Evolutionary conservation across 1,140 invertebrate species (phyloP), one percentile per base, ranked within the genome.

Genomic region (Drosophila grimshawi): DNA sequence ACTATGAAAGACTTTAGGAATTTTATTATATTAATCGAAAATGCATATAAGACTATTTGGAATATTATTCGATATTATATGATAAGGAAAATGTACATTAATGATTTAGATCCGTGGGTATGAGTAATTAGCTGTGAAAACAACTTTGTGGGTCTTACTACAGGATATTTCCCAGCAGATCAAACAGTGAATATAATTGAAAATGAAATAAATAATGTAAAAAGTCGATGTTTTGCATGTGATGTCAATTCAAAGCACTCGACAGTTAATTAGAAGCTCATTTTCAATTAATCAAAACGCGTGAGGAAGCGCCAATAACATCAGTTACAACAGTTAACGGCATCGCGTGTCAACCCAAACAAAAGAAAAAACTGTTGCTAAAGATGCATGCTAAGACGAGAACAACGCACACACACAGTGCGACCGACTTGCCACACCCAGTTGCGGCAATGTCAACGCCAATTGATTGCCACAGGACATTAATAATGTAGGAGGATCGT

Each of bases 211-310:
- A 49, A 30, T 27, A 64, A 57, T 41, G 41, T 49, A 64, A 41
- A 19, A 62, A 11, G 39, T 5, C 3, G 5, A 11, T 10, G 4
- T 3, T 10, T 57, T 46, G 19, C 57, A 66, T 80, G 73, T 80
- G 77, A 61, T 39, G 53, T 76, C 73, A 80, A 78, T 78, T 80
- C 66, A 30, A 49, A 49, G 69, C 61, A 72, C 61, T 79, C 70
- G 55, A 35, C 76, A 56, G 80, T 69, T 85, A 90, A 89, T 88
- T 88, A 78, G 86, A 78, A 76, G 80, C 86, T 90, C 75, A 81
- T 90, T 85, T 90, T 79, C 86, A 78, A 89, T 89, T 89, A 89
- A 81, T 89, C 86, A 89, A 79, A 63, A 61, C 48, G 64, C 60
- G 46, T 65, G 65, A 46, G 48, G 71, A 68, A 77, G 53, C 65